Conservation (phyloP, 2,113 vertebrate species). For the Oryzias javanicus region DNA sequence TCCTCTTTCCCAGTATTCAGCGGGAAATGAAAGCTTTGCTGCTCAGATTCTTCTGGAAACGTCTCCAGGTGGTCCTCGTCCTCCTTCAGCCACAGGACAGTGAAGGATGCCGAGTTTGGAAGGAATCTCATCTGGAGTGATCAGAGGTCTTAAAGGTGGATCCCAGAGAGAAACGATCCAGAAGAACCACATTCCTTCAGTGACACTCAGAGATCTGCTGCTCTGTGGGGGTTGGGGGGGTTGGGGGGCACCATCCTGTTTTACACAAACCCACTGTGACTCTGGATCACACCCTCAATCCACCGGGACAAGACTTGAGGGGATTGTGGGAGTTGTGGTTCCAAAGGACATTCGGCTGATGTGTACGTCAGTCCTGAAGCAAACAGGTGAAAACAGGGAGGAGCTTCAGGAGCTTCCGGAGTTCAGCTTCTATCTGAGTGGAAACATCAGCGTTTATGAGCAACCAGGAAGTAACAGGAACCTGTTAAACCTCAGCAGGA, state of each 20-base stretch:
- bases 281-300: no score
- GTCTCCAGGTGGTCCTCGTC: conserved; percentile 23
- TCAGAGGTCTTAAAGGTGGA: not conserved
- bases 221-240: not conserved
- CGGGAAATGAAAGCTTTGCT: conserved; percentile 62
- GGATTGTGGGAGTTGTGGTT: no score
- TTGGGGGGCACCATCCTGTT: no score
- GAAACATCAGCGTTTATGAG: conserved; percentile 39
- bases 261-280: no score
- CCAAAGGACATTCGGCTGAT: no score
- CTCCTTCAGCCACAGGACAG: conserved; percentile 17
- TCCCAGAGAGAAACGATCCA: not conserved
- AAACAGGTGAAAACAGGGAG: no score
- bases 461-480: not conserved
- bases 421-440: conserved; percentile 21
- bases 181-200: not conserved
- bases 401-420: not conserved
- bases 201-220: conserved; percentile 31
- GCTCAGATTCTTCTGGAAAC: conserved; percentile 24
- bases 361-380: no score
- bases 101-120: conserved; percentile 1
- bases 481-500: conserved; percentile 45
- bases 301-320: no score
- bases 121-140: conserved; percentile 5
- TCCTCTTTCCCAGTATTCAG: conserved; percentile 73